Evolutionary conservation across 2,888 invertebrate genomes (phyloP).

Genomic region (Pseudococcus jackbeardsleyi): DNA sequence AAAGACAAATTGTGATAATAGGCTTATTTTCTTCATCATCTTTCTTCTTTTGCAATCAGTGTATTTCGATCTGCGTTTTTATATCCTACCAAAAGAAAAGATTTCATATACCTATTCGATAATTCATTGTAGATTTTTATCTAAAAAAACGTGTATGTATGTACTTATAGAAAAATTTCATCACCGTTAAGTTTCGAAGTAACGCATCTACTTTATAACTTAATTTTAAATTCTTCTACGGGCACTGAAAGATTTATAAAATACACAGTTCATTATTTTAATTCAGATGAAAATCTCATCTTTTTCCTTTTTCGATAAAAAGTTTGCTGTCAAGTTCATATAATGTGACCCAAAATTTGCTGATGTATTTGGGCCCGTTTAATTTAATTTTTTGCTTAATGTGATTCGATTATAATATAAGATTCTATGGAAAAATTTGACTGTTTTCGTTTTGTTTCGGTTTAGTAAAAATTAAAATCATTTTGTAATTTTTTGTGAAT

Average conservation of each 20-base stretch:
- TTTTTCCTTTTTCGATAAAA: background rate
- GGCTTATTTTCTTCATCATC: background rate
- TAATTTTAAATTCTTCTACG: background rate
- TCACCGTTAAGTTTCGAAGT: background rate
- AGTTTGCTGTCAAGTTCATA: background rate
- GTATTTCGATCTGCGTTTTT: background rate
- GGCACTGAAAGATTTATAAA: background rate
- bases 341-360: background rate
- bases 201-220: background rate
- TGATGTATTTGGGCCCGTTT: background rate
- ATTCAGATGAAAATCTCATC: background rate
- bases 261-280: background rate
- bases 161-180: background rate
- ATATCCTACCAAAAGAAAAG: background rate
- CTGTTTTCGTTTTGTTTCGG: background rate
- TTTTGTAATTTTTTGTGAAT: conserved; percentile 47
- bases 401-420: conserved; percentile 14
- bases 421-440: background rate
- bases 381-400: background rate
- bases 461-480: conserved; percentile 3
- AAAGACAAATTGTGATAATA: conserved; percentile 69
- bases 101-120: background rate
- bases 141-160: background rate
- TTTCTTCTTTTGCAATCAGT: background rate
- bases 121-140: background rate